Evolutionary conservation across 2,113 vertebrate species (phyloP).

Genomic region (Phyllostomus hastatus): DNA sequence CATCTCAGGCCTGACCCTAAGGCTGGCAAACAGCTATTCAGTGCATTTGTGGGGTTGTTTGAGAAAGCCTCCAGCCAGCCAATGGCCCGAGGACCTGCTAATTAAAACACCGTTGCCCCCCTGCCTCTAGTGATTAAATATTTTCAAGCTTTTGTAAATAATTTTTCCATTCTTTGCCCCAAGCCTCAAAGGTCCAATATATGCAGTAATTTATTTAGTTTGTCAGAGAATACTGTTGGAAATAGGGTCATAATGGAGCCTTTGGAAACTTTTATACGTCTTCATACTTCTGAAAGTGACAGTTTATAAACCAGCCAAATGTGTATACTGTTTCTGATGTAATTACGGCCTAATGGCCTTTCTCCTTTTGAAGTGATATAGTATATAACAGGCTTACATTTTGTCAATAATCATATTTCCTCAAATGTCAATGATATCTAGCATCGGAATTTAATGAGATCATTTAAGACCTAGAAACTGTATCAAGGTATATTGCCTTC

Average conservation of each 20-base stretch:
- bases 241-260: constrained; percentile 80
- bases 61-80: constrained; percentile 92
- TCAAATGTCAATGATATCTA: constrained; percentile 74
- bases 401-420: constrained; percentile 76
- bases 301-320: constrained; percentile 79
- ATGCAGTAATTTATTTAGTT: constrained; percentile 86
- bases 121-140: constrained; percentile 98
- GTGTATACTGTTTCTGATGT: constrained; percentile 77
- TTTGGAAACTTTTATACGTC: constrained; percentile 79
- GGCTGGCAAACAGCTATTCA: constrained; percentile 93
- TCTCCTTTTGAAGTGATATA: constrained; percentile 79
- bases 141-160: constrained; percentile 98
- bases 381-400: constrained; percentile 69
- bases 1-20: constrained; percentile 97
- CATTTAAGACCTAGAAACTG: constrained; percentile 48
- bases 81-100: constrained; percentile 93
- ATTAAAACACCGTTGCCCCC: constrained; percentile 97
- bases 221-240: constrained; percentile 84
- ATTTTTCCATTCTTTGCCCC: constrained; percentile 94
- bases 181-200: constrained; percentile 89
- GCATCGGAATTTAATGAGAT: constrained; percentile 73
- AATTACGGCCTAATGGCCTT: constrained; percentile 78
- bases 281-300: constrained; percentile 77
- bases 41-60: constrained; percentile 92
- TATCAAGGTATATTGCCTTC: constrained; percentile 54